These are phyloP conservation scores for Masnerella sp. DNA, from an alignment of 2,888 invertebrate species.

Conservation along the genomic window DNA sequence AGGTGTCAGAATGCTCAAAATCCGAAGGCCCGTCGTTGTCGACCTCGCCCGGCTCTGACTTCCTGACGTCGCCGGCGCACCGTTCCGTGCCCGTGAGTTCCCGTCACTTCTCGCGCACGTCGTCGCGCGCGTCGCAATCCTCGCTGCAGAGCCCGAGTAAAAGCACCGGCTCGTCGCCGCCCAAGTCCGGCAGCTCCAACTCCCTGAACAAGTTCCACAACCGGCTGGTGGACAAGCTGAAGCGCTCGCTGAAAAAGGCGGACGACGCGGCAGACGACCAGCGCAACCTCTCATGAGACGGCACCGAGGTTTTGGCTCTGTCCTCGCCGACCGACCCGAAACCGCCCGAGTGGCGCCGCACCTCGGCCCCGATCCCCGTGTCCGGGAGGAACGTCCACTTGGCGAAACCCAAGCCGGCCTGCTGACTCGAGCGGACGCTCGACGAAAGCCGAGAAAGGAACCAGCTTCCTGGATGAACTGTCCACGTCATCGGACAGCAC, in stretches of 20 bases:
- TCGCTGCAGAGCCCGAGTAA: slow-evolving; percentile 83
- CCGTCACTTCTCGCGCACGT: slow-evolving; percentile 82
- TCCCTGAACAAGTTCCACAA: slow-evolving; percentile 88
- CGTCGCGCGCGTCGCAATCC: slow-evolving; percentile 82
- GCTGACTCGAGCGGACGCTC: slow-evolving; percentile 32
- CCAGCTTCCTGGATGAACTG: no score
- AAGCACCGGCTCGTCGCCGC: slow-evolving; percentile 83
- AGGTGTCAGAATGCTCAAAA: slow-evolving; percentile 85
- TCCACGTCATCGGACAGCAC: no score
- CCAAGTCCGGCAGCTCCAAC: slow-evolving; percentile 80
- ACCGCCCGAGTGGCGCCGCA: slow-evolving; percentile 75
- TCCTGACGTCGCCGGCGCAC: slow-evolving; percentile 81
- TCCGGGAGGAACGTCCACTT: slow-evolving; percentile 56
- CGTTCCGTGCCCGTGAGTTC: slow-evolving; percentile 84
- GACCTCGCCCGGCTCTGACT: slow-evolving; percentile 83
- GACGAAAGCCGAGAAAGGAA: no score
- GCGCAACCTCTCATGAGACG: slow-evolving; percentile 76
- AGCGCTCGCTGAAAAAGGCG: slow-evolving; percentile 83
- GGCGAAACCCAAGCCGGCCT: slow-evolving; percentile 68
- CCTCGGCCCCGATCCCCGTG: slow-evolving; percentile 70
- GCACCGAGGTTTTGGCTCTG: slow-evolving; percentile 74
- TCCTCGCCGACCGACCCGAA: slow-evolving; percentile 74
- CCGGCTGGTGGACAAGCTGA: slow-evolving; percentile 88
- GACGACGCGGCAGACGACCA: slow-evolving; percentile 79
- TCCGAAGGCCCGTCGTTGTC: slow-evolving; percentile 86